Evolutionary conservation across 2,888 invertebrate species (phyloP).

Genomic region (Mythimna impura): DNA sequence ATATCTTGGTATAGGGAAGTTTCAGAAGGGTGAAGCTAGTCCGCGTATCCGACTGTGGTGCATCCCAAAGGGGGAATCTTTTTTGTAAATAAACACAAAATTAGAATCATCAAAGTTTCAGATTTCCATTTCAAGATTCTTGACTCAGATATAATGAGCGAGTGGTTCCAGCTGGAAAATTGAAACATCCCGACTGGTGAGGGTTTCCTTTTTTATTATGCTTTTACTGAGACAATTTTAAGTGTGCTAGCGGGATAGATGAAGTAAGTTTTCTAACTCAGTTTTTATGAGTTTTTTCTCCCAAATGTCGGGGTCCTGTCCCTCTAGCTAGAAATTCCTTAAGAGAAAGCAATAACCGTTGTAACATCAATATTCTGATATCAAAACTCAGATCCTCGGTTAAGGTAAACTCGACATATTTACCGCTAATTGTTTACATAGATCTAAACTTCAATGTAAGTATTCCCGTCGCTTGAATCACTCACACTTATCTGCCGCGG

Average conservation of each 20-base stretch:
- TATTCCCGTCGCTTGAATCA: conserved; percentile 49
- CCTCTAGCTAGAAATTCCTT: not conserved
- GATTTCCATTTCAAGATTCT: not conserved
- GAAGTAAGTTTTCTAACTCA: not conserved
- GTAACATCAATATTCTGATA: not conserved
- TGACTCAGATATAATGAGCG: not conserved
- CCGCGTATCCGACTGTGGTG: not conserved
- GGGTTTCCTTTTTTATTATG: not conserved
- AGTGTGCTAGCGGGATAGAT: not conserved
- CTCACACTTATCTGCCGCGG: conserved; percentile 11
- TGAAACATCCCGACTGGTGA: not conserved
- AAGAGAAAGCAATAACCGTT: not conserved
- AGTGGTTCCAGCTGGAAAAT: not conserved
- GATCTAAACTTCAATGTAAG: conserved; percentile 33
- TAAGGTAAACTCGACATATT: conserved; percentile 37
- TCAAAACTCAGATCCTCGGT: not conserved
- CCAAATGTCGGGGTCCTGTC: not conserved
- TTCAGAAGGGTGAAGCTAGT: not conserved
- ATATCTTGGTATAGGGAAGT: too few species aligned
- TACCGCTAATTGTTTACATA: conserved; percentile 50
- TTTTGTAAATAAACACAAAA: not conserved
- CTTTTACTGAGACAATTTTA: not conserved
- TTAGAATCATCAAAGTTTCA: not conserved
- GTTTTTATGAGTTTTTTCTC: not conserved
- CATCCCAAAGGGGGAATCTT: too few species aligned